Percentiles rank a stretch among this genome's conserved stretches.
Conservation (phyloP, 2,888 invertebrate species). For the Rotaria macrura region DNA sequence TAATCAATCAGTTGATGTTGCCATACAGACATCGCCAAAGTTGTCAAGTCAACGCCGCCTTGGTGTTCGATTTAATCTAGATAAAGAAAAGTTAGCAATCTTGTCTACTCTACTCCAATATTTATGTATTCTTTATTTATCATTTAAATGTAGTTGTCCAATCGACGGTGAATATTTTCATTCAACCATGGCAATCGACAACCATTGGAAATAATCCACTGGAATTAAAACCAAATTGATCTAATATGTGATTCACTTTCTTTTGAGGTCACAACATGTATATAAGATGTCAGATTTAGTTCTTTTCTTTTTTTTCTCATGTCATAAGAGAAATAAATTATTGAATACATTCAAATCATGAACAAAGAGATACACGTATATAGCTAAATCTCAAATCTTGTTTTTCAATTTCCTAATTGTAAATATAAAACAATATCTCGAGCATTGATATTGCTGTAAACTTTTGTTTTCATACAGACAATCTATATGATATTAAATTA, state of each 20-base stretch:
- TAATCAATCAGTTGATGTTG: background rate
- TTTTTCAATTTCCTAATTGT: too few species aligned
- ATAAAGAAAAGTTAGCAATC: background rate
- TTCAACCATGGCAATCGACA: background rate
- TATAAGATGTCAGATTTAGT: too few species aligned
- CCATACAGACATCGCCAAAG: background rate
- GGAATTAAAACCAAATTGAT: background rate
- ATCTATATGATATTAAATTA: too few species aligned
- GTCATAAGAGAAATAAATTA: background rate
- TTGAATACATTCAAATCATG: background rate
- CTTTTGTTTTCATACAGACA: background rate
- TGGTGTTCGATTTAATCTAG: background rate
- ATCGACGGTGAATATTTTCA: background rate
- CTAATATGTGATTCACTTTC: background rate
- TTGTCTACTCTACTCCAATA: background rate
- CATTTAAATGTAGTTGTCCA: background rate
- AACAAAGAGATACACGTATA: background rate
- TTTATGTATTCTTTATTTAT: background rate
- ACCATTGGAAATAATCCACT: background rate
- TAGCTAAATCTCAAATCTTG: too few species aligned
- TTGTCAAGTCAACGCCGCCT: background rate
- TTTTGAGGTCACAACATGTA: too few species aligned
- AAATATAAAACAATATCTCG: too few species aligned
- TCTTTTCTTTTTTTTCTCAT: background rate
- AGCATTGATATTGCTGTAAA: too few species aligned